Base-by-base conservation (phyloP, 1,140 invertebrate species). In the Antheraea mylitta region DNA sequence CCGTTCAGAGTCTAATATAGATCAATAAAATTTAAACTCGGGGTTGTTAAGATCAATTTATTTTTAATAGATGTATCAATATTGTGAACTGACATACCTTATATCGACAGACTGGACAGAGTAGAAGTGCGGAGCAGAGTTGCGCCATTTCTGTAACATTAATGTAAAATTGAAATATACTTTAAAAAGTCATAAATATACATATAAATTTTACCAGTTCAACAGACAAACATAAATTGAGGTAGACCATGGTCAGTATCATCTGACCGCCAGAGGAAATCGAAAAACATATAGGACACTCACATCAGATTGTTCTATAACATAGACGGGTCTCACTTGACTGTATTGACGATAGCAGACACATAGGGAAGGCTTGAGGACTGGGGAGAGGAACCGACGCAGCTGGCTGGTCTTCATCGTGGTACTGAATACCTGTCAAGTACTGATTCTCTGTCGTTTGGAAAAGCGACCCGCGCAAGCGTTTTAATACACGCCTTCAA, bases 251-350 rank as follows among this genome's bases (percentile, higher is more conserved):
- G 11, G 18, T 61, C 19, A 53, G 45, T 16, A 53, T 11, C 18
- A n/a, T 18, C 18, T 53, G 9, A 53, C 16, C 13, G 45, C 6
- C 38, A 45, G 7, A 48, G 19, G 64, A 45, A 65, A 18, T 37
- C 18, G 65, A n/a, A 66, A 62, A 61, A 79, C 68, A 78, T 70
- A 69, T 19, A 45, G 67, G 82, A 89, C 83, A 91, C 89, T 91
- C 86, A 91, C 89, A 71, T 74, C 75, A 79, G 81, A 75, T 73
- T 77, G 76, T 66, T 86, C 78, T 83, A 91, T 90, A 71, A 89
- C 76, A 86, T 91, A 91, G 74, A 86, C 83, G 76, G 89, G 88
- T 78, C 86, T 86, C 77, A 89, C 88, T 90, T 92, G 89, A 74
- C 89, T 92, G 71, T 92, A 92, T 9, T 71, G 71, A n/a, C 87